Percentiles rank a stretch among this genome's conserved stretches.
phyloP scores from a whole-genome alignment of 2,888 invertebrate genomes.

The Eupithecia tripunctaria region DNA sequence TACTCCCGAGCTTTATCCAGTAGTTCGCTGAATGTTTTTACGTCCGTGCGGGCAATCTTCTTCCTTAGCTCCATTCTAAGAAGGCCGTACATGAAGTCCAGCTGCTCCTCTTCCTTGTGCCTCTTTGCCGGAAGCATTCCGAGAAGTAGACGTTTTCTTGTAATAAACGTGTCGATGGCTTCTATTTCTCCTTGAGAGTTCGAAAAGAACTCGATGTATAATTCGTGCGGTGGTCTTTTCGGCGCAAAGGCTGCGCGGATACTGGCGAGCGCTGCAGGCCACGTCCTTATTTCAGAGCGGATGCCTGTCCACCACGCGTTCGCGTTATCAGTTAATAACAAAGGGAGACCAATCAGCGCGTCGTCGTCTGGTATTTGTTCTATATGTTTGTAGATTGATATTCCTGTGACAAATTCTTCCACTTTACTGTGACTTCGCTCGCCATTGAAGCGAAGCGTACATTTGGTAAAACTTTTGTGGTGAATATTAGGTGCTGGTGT shows the following conservation, averaged over 20 bases:
- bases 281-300: background rate
- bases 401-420: background rate
- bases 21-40: background rate
- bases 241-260: constrained; percentile 2
- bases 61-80: background rate
- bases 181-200: background rate
- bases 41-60: background rate
- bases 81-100: background rate
- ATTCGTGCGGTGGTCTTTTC: background rate
- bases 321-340: background rate
- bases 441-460: background rate
- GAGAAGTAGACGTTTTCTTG: background rate
- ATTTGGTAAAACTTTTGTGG: background rate
- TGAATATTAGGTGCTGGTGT: background rate
- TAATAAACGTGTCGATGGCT: background rate
- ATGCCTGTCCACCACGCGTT: background rate
- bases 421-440: background rate
- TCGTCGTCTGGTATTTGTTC: background rate
- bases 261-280: background rate
- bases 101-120: constrained; percentile 7
- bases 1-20: background rate
- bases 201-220: background rate
- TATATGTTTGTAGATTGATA: background rate
- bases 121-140: background rate
- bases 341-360: background rate